A percentile compares a stretch with the other conserved stretches of the same genome.
These are phyloP conservation scores for Cyrtodaria siliqua DNA, from an alignment of 2,888 invertebrate genomes.

Conservation along the genomic window DNA sequence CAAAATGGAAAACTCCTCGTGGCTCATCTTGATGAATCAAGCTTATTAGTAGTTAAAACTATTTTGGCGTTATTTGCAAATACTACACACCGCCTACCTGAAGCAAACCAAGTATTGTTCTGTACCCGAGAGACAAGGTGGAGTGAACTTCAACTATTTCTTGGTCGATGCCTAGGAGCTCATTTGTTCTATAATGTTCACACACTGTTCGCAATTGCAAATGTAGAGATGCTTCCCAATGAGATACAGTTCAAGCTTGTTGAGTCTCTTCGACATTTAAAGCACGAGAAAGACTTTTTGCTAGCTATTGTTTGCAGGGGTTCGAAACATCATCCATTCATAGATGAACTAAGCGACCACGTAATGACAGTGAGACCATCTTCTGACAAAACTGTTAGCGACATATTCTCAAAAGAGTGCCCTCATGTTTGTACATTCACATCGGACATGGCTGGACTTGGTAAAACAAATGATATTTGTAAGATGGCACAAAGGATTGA, in stretches of 20 bases:
- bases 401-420: slow-evolving; percentile 44
- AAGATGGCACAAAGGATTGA: slow-evolving; percentile 28
- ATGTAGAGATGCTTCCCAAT: too few species aligned
- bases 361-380: slow-evolving; percentile 29
- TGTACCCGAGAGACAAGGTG: too few species aligned
- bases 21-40: slow-evolving; percentile 61
- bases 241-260: slow-evolving; percentile 65
- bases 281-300: slow-evolving; percentile 14
- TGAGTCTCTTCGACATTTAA: slow-evolving; percentile 40
- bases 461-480: slow-evolving; percentile 42
- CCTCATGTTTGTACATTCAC: slow-evolving; percentile 49
- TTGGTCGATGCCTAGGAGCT: slow-evolving; percentile 56
- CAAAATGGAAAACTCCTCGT: slow-evolving; percentile 54
- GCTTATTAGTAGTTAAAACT: slow-evolving; percentile 59
- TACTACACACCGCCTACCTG: slow-evolving; percentile 60
- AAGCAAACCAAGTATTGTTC: slow-evolving; percentile 64
- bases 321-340: slow-evolving; percentile 61
- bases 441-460: too few species aligned
- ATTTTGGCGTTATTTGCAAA: slow-evolving; percentile 61
- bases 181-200: background rate
- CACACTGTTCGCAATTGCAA: slow-evolving; percentile 62
- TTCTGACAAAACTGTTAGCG: slow-evolving; percentile 25
- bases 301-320: slow-evolving; percentile 68
- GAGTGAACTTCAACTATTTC: slow-evolving; percentile 64
- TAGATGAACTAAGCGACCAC: slow-evolving; percentile 49